A percentile compares a stretch with the other conserved stretches of the same genome.
Evolutionary conservation across 2,797 vertebrate species (phyloP).

Genomic region (Eospalax fontanierii): DNA sequence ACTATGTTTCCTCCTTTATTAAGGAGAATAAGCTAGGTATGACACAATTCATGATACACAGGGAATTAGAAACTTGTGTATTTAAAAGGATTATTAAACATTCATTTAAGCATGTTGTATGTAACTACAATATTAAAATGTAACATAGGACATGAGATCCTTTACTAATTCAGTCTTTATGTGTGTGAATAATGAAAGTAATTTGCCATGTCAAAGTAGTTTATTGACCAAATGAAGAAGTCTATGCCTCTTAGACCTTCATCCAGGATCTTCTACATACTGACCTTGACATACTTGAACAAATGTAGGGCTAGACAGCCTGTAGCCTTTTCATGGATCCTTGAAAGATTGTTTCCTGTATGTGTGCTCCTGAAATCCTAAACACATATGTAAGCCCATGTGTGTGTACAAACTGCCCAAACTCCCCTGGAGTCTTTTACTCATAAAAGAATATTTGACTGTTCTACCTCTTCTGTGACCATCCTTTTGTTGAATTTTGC

Average conservation of each 20-base stretch:
- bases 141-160: not conserved
- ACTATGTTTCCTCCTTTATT: not conserved
- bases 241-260: not conserved
- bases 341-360: constrained; percentile 8
- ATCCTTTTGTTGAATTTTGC: not conserved
- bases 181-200: constrained; percentile 7
- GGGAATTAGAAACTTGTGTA: not conserved
- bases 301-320: not conserved
- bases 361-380: not conserved
- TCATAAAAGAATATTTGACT: not conserved
- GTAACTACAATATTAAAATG: not conserved
- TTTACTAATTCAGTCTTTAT: constrained; percentile 58
- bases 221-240: constrained; percentile 49
- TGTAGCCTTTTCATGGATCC: not conserved
- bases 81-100: not conserved
- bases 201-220: constrained; percentile 16
- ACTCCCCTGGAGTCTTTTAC: not conserved
- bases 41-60: not conserved
- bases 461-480: not conserved
- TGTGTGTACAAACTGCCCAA: not conserved
- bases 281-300: constrained; percentile 19
- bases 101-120: not conserved
- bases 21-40: constrained; percentile 21
- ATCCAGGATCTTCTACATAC: not conserved
- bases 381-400: not conserved